phyloP scores from a whole-genome alignment of 1,140 invertebrate species.

The Aricia agestis region DNA sequence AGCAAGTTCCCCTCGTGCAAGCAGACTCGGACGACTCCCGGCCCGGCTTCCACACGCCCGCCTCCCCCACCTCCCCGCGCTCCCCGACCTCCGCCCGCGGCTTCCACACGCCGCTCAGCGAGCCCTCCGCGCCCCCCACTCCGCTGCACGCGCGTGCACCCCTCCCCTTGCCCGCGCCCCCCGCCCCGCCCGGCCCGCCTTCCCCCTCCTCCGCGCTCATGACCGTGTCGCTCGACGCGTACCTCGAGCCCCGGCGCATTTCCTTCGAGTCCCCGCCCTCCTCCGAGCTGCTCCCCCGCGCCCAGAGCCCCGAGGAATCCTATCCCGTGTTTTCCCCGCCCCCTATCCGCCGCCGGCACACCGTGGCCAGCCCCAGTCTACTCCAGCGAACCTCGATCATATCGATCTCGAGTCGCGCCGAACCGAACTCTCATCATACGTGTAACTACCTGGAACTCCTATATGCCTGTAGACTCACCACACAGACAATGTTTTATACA shows the following conservation, averaged over 20 bases:
- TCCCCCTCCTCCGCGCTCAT: conserved; percentile 90
- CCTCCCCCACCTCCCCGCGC: conserved; percentile 67
- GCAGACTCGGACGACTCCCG: conserved; percentile 57
- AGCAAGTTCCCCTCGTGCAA: conserved; percentile 62
- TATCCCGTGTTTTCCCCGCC: conserved; percentile 91
- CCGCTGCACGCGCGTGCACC: conserved; percentile 60
- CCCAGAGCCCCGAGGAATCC: conserved; percentile 84
- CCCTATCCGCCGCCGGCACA: conserved; percentile 75
- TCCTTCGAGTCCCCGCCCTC: conserved; percentile 86
- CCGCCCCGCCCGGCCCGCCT: conserved; percentile 77
- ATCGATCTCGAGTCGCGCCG: conserved; percentile 82
- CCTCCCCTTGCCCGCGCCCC: conserved; percentile 74
- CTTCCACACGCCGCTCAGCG: conserved; percentile 80
- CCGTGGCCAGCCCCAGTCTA: conserved; percentile 63
- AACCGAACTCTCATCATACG: conserved; percentile 85
- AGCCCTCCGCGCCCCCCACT: conserved; percentile 76
- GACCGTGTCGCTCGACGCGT: conserved; percentile 88
- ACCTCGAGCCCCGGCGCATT: conserved; percentile 86
- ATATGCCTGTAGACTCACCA: conserved; percentile 11
- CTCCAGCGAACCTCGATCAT: conserved; percentile 81
- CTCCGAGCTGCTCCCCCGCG: conserved; percentile 81
- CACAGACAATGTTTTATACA: conserved; percentile 17
- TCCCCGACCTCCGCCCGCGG: conserved; percentile 75
- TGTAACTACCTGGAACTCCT: conserved; percentile 78
- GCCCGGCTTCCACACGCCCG: conserved; percentile 69